Evolutionary conservation across 2,888 invertebrate species (phyloP).

Genomic region (Monochamus alternatus): DNA sequence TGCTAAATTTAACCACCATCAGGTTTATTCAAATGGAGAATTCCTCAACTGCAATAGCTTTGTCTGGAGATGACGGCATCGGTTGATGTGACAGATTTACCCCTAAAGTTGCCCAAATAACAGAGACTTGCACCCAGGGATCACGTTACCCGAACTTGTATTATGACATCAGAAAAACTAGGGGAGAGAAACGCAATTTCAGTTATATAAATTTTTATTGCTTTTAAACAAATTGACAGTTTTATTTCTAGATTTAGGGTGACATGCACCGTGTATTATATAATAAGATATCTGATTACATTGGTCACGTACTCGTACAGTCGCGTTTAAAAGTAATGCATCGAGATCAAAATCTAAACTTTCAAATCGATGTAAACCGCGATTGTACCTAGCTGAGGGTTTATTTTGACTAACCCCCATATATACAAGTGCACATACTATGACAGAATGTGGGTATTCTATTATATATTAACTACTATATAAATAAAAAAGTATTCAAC

Average conservation of each 20-base stretch:
- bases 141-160: not conserved
- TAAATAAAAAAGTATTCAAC: conserved; percentile 1
- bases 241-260: conserved; percentile 2
- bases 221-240: conserved; percentile 9
- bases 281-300: not conserved
- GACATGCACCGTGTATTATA: not conserved
- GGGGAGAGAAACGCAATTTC: conserved; percentile 3
- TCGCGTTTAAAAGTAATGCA: not conserved
- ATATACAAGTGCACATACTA: not conserved
- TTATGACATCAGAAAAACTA: not conserved
- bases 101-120: conserved; percentile 8
- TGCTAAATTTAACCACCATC: not conserved
- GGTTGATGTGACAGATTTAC: conserved; percentile 9
- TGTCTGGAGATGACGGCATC: conserved; percentile 10
- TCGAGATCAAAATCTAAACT: not conserved
- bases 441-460: not conserved
- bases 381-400: not conserved
- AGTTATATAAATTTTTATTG: conserved; percentile 13
- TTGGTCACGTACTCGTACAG: not conserved
- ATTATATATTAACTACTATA: not conserved
- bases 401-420: not conserved
- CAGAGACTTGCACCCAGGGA: not conserved
- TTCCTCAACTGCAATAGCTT: conserved; percentile 9
- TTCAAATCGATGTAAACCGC: not conserved
- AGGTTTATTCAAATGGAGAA: not conserved